Conservation (phyloP, 2,888 invertebrate genomes). For the Biston betularia region DNA sequence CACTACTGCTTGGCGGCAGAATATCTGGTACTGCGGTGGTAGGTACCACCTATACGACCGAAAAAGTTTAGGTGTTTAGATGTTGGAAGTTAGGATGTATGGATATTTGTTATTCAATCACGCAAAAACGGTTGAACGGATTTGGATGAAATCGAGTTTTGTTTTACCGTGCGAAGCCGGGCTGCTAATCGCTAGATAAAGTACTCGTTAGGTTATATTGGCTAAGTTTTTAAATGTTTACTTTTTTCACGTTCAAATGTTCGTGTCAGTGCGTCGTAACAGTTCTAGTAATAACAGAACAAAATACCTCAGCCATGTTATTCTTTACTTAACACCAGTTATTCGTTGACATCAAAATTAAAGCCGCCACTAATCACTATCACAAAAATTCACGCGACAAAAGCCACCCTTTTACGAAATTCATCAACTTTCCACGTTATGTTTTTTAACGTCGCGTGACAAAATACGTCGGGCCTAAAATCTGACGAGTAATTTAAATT, state of each 20-base stretch:
- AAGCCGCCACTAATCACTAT: conserved; percentile 18
- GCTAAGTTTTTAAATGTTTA: too few species aligned
- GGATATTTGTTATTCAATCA: too few species aligned
- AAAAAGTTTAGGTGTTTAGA: too few species aligned
- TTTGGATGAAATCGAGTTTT: too few species aligned
- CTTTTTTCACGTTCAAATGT: not conserved
- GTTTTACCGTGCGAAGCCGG: too few species aligned
- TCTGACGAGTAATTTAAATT: conserved; percentile 35
- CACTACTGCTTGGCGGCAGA: too few species aligned
- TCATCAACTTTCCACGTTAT: conserved; percentile 22
- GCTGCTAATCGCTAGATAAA: too few species aligned
- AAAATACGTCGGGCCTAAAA: conserved; percentile 24
- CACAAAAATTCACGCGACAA: conserved; percentile 19
- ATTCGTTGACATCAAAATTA: conserved; percentile 10
- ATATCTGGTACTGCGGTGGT: too few species aligned
- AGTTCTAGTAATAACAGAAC: not conserved
- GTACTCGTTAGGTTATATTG: too few species aligned
- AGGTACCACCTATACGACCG: too few species aligned
- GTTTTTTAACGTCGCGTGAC: conserved; percentile 31
- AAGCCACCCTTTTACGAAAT: conserved; percentile 22
- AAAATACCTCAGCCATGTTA: conserved; percentile 14
- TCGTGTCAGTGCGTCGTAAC: not conserved
- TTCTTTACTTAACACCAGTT: conserved; percentile 19
- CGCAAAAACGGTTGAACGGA: too few species aligned
- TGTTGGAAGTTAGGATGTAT: too few species aligned